Conservation (phyloP, 1,140 invertebrate species). For the Drosophila ogumai region DNA sequence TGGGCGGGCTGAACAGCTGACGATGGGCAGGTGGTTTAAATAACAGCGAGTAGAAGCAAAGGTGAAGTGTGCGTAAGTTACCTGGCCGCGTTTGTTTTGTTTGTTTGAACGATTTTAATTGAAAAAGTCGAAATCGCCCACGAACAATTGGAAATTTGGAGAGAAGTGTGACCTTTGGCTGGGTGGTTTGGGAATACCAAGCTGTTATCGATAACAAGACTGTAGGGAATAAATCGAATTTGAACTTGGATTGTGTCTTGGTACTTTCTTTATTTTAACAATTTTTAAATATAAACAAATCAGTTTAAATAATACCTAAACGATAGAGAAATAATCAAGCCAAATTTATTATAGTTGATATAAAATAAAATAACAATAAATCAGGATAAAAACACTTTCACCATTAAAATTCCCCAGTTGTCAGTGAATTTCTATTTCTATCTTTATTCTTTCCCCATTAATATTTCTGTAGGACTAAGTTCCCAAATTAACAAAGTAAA, state of each 20-base stretch:
- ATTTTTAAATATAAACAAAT: too few species aligned
- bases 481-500: conserved; percentile 9
- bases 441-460: not conserved
- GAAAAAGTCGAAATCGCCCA: conserved; percentile 1
- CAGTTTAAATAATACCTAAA: too few species aligned
- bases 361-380: too few species aligned
- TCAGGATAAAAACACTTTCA: too few species aligned
- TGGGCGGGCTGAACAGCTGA: conserved; percentile 22
- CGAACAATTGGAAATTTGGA: not conserved
- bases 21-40: not conserved
- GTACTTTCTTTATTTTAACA: too few species aligned
- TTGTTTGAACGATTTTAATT: conserved; percentile 12
- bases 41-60: not conserved
- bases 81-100: not conserved
- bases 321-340: too few species aligned
- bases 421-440: fast-evolving
- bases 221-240: not conserved
- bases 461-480: not conserved
- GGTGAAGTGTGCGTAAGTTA: not conserved
- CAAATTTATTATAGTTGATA: too few species aligned
- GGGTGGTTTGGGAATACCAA: too few species aligned
- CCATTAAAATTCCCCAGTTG: too few species aligned
- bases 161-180: conserved; percentile 43
- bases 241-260: not conserved
- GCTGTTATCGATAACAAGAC: not conserved